Conservation (phyloP, 1,140 invertebrate genomes). For the Apocrypta bakeri region DNA sequence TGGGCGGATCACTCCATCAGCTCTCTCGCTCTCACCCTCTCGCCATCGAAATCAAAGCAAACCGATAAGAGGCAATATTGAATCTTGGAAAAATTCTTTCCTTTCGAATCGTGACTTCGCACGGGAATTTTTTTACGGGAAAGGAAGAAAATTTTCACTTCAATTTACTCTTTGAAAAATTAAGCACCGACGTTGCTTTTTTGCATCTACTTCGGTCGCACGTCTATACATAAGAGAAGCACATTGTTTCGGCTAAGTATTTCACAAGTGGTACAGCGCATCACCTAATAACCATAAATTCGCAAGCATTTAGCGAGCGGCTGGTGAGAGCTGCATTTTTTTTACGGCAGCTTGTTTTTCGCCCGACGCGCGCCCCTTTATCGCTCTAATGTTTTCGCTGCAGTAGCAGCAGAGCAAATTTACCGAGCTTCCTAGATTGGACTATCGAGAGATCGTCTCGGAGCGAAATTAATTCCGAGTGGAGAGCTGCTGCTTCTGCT, state of each 20-base stretch:
- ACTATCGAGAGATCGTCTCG: conserved; percentile 7
- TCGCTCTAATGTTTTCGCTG: conserved; percentile 29
- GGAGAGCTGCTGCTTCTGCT: background rate
- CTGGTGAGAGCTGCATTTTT: conserved; percentile 18
- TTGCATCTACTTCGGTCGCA: background rate
- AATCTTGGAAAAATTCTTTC: background rate
- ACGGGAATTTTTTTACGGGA: background rate
- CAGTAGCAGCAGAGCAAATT: conserved; percentile 10
- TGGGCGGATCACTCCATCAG: background rate
- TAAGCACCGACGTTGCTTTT: background rate
- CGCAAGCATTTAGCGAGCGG: conserved; percentile 24
- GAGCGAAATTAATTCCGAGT: conserved; percentile 12
- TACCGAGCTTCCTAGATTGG: conserved; percentile 30
- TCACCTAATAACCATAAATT: conserved; percentile 50
- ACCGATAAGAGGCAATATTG: conserved; percentile 21
- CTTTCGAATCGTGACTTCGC: background rate
- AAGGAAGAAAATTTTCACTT: background rate
- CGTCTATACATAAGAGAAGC: background rate
- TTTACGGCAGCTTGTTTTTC: conserved; percentile 25
- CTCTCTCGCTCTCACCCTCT: background rate
- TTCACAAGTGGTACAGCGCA: conserved; percentile 19
- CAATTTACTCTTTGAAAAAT: conserved; percentile 16
- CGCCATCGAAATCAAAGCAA: conserved; percentile 1
- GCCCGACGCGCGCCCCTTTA: conserved; percentile 5
- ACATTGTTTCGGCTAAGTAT: conserved; percentile 47